Base-by-base conservation (phyloP, 1,140 invertebrate species). In the Vanessa tameamea region DNA sequence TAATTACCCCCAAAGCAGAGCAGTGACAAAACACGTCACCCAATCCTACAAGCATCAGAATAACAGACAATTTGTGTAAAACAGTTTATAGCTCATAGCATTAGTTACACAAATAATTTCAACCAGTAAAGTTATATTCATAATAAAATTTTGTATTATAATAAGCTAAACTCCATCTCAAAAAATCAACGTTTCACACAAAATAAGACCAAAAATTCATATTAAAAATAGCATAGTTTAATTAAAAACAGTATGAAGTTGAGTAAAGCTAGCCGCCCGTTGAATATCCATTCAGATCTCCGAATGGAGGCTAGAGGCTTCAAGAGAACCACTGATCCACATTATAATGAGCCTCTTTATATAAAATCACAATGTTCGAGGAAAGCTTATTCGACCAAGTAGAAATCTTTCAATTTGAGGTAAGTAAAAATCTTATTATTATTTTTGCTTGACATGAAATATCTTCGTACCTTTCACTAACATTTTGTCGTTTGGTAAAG, bases 321-420 rank as follows among this genome's bases (percentile, higher is more conserved):
- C 37, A 43, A 57, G 20, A 23, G 53, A 8, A 31, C 53, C 37
- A 47, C 53, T 69, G 37, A n/a, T 23, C 53, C 66, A 47, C 43
- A 59, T 69, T 47, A 69, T 69, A 69, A 69, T 31, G 66, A 57
- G 43, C 51, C 55, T 37, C 65, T 53, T 55, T 48, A 67, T 53
- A 53, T 31, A 13, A 37, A 16, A 14, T 67, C 37, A 69, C 66
- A 69, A 69, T 59, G 13, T 26, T 16, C 51, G 50, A 20, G 12
- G 20, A 57, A 57, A 47, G 47, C 66, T 69, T 69, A 47, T 69
- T 69, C 65, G 12, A 50, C 53, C 26, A 47, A 47, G 26, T 43
- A 37, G 57, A 61, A 59, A 31, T 37, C 26, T 61, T 57, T 23
- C 16, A n/a, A 16, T 23, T 23, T 16, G 13, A 57, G 13, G 16